phyloP scores from a whole-genome alignment of 2,113 vertebrate species.

The Trochalopteron elliotii region DNA sequence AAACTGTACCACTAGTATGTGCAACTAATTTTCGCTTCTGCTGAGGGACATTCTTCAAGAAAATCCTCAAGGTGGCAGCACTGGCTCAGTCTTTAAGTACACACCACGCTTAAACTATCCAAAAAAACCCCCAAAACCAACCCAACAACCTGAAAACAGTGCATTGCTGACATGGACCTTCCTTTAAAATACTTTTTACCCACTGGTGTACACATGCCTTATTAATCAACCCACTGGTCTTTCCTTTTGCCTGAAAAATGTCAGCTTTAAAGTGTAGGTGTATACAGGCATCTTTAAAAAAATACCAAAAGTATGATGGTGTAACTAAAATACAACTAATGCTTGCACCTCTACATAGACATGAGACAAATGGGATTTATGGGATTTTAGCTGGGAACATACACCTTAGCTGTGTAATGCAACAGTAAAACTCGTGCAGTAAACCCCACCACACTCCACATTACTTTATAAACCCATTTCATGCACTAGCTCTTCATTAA shows the following conservation, averaged over 20 bases:
- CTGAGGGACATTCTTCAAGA: not conserved
- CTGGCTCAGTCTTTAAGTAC: conserved; percentile 42
- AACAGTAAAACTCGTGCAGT: not conserved
- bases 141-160: not conserved
- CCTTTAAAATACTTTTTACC: not conserved
- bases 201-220: not conserved
- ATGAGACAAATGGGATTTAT: not conserved
- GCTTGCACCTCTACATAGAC: not conserved
- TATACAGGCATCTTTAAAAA: not conserved
- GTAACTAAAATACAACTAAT: not conserved
- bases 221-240: not conserved
- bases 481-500: not conserved
- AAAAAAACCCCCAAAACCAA: not conserved
- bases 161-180: not conserved
- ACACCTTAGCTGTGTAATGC: not conserved
- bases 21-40: not conserved
- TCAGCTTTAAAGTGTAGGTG: not conserved
- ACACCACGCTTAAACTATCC: fast-evolving
- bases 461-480: not conserved
- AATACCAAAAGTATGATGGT: not conserved
- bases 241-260: not conserved
- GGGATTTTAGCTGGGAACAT: not conserved
- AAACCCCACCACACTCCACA: not conserved
- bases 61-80: conserved; percentile 74
- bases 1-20: not conserved